Percentiles rank a stretch among this genome's conserved stretches.
phyloP scores from a whole-genome alignment of 2,888 invertebrate species.

The Spicauda simplicius region DNA sequence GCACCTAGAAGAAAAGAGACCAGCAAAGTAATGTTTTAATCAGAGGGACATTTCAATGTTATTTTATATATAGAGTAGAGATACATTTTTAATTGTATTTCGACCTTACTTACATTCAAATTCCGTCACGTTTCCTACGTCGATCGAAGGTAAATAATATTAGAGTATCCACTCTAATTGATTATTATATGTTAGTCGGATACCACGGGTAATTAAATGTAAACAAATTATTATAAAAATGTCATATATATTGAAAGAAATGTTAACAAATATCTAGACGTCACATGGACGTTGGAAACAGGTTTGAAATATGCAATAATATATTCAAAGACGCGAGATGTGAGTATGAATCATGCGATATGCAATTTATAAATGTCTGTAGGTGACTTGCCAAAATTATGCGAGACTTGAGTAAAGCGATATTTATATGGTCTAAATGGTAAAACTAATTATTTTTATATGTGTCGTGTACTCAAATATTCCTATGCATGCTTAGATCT shows the following conservation, averaged over 20 bases:
- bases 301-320: neutral
- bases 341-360: neutral
- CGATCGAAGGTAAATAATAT: conserved; percentile 24
- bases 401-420: too few relatives aligned
- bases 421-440: too few relatives aligned
- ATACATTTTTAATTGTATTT: conserved; percentile 11
- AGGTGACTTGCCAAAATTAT: too few relatives aligned
- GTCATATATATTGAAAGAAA: neutral
- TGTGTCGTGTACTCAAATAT: too few relatives aligned
- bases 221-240: neutral
- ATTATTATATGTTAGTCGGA: neutral
- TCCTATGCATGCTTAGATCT: too few relatives aligned
- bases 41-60: too few relatives aligned
- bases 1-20: too few relatives aligned
- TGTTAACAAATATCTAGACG: neutral
- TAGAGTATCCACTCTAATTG: conserved; percentile 13
- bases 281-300: neutral
- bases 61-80: neutral
- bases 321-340: neutral
- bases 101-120: conserved; percentile 28
- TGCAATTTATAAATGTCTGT: neutral
- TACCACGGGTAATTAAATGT: conserved; percentile 1
- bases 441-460: too few relatives aligned
- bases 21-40: too few relatives aligned
- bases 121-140: conserved; percentile 30